Conservation (phyloP, 64 coral and sea anemone genomes). For the Acropora tenuis region DNA sequence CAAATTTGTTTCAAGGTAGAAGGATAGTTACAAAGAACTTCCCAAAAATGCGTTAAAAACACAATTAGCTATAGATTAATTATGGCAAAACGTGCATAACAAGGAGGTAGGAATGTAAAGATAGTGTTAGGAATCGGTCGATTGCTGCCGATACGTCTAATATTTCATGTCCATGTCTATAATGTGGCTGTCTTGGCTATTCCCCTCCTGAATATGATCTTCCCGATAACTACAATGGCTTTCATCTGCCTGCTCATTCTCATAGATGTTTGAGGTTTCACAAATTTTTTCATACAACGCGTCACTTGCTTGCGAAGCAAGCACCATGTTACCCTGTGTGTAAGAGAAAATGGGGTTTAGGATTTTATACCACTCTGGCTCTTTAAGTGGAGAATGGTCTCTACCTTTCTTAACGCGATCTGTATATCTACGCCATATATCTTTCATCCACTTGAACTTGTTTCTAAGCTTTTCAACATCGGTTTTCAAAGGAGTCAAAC, state of each 20-base stretch:
- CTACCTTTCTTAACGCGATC: conserved; percentile 44
- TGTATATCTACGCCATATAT: neutral
- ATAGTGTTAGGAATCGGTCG: too few relatives aligned
- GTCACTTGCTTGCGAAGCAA: conserved; percentile 23
- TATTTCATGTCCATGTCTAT: conserved; percentile 25
- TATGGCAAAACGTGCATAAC: too few relatives aligned
- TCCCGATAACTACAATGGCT: conserved; percentile 10
- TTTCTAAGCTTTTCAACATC: conserved; percentile 17
- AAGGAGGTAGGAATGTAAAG: too few relatives aligned
- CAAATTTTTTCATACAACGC: conserved; percentile 23
- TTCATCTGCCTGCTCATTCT: conserved; percentile 1
- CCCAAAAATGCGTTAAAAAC: too few relatives aligned
- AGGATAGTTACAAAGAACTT: too few relatives aligned
- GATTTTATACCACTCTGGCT: conserved; percentile 52
- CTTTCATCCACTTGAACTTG: conserved; percentile 36
- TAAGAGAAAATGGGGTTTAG: conserved; percentile 7
- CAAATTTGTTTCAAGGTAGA: too few relatives aligned
- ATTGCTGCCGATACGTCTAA: too few relatives aligned
- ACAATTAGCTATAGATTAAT: neutral
- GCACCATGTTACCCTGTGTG: conserved; percentile 17
- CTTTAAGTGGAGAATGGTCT: conserved; percentile 7
- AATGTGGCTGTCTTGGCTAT: conserved; percentile 52
- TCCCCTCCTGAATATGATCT: conserved; percentile 10
- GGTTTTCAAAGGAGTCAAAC: neutral
- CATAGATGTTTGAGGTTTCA: neutral